Percentiles rank a stretch among this genome's conserved stretches.
Conservation (phyloP, 1,140 invertebrate genomes). For the Theocolax elegans region DNA sequence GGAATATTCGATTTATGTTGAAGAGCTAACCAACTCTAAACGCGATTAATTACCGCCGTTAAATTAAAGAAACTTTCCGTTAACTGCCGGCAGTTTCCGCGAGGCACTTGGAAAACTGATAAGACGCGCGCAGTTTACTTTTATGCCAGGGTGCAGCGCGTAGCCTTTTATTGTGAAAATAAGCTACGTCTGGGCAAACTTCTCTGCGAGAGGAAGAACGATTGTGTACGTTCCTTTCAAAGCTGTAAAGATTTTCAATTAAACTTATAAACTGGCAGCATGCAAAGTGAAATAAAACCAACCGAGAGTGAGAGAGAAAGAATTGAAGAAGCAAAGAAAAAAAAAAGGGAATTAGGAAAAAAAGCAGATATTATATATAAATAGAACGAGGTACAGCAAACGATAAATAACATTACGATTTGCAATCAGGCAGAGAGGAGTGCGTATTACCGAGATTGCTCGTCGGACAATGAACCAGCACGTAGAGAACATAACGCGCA, state of each 20-base stretch:
- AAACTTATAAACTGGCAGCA: constrained; percentile 7
- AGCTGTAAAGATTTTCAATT: constrained; percentile 19
- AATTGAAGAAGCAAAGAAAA: too few species aligned
- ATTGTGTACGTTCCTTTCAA: background rate
- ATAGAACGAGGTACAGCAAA: too few species aligned
- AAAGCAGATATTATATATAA: too few species aligned
- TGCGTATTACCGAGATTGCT: too few species aligned
- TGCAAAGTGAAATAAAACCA: background rate
- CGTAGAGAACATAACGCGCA: too few species aligned
- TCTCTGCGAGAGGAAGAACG: background rate
- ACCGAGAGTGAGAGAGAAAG: too few species aligned
- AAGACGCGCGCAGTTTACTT: constrained; percentile 36
- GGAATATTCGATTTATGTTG: constrained; percentile 51
- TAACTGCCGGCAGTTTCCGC: constrained; percentile 17
- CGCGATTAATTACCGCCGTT: constrained; percentile 52
- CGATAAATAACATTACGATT: too few species aligned
- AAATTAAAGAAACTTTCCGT: constrained; percentile 45
- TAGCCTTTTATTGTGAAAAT: constrained; percentile 22
- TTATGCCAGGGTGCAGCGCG: constrained; percentile 36
- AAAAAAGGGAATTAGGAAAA: too few species aligned
- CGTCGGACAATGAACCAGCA: too few species aligned
- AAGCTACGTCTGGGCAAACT: constrained; percentile 4
- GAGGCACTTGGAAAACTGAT: constrained; percentile 26
- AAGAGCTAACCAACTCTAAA: constrained; percentile 52
- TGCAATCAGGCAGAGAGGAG: too few species aligned